Conservation (phyloP, 2,888 invertebrate species). For the Drosophila gaucha region DNA sequence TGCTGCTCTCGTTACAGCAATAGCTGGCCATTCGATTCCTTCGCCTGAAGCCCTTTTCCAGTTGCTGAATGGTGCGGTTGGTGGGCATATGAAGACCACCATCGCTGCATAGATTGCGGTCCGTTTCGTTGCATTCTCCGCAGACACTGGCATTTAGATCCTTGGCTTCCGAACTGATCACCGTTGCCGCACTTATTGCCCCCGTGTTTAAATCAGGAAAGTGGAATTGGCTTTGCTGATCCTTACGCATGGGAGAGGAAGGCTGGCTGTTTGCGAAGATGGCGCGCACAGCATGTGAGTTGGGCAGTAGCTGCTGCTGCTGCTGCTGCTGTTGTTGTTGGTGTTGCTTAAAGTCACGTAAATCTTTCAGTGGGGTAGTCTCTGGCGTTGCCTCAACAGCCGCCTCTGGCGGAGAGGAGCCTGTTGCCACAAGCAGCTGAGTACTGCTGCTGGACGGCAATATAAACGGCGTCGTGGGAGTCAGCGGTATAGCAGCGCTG, state of each 20-base stretch:
- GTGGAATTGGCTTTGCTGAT: constrained; percentile 86
- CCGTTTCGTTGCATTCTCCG: constrained; percentile 84
- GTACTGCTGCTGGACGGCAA: constrained; percentile 73
- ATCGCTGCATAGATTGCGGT: constrained; percentile 86
- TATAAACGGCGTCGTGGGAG: constrained; percentile 86
- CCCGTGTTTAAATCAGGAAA: constrained; percentile 80
- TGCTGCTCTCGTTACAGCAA: constrained; percentile 85
- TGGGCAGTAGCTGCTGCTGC: constrained; percentile 82
- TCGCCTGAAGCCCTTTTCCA: constrained; percentile 85
- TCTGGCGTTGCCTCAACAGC: constrained; percentile 96
- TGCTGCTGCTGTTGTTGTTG: constrained; percentile 38
- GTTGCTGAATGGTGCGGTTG: constrained; percentile 86
- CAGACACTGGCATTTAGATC: constrained; percentile 60
- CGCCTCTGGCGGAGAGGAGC: constrained; percentile 92
- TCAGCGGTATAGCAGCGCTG: constrained; percentile 85
- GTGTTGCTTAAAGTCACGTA: constrained; percentile 69
- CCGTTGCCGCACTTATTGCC: constrained; percentile 22
- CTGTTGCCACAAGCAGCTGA: constrained; percentile 85
- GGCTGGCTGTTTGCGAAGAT: constrained; percentile 87
- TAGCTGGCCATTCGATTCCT: constrained; percentile 88
- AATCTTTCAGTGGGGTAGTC: constrained; percentile 92
- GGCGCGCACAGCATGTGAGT: constrained; percentile 89
- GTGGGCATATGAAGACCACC: constrained; percentile 88
- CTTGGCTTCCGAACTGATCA: constrained; percentile 15
- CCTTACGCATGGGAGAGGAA: constrained; percentile 89